phyloP scores from a whole-genome alignment of 2,113 vertebrate genomes.

The Phrynosoma blainvillii region DNA sequence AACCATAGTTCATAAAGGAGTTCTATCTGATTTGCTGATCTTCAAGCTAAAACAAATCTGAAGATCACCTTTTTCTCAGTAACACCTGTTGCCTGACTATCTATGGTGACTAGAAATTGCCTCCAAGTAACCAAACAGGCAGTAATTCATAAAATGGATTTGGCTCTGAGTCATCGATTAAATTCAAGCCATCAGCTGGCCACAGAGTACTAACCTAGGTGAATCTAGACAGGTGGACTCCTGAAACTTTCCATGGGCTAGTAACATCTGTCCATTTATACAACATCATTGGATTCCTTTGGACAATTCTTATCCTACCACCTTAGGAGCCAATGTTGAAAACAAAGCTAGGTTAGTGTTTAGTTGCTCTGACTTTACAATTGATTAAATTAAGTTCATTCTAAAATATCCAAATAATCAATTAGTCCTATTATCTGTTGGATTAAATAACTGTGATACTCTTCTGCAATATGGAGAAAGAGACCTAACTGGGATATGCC shows the following conservation, averaged over 20 bases:
- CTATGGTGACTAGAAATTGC: not conserved
- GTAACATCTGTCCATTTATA: not conserved
- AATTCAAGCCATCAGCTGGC: not conserved
- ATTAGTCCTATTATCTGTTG: too few species aligned
- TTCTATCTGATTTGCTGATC: not conserved
- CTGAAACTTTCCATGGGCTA: not conserved
- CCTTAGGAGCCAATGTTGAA: not conserved
- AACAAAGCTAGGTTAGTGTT: not conserved
- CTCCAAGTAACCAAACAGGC: not conserved
- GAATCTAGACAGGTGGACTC: not conserved
- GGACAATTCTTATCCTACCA: not conserved
- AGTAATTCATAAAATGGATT: not conserved
- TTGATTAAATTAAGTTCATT: too few species aligned
- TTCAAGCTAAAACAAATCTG: not conserved
- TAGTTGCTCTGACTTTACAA: not conserved
- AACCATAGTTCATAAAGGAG: not conserved
- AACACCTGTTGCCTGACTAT: not conserved
- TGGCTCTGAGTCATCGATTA: not conserved
- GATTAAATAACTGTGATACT: too few species aligned
- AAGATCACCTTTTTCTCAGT: not conserved
- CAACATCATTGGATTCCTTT: too few species aligned
- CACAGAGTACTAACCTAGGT: not conserved
- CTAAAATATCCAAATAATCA: too few species aligned
- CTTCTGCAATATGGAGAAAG: too few species aligned
- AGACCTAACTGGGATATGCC: too few species aligned